Base-by-base conservation (phyloP, 2,113 vertebrate species). In the Dromaius novaehollandiae region DNA sequence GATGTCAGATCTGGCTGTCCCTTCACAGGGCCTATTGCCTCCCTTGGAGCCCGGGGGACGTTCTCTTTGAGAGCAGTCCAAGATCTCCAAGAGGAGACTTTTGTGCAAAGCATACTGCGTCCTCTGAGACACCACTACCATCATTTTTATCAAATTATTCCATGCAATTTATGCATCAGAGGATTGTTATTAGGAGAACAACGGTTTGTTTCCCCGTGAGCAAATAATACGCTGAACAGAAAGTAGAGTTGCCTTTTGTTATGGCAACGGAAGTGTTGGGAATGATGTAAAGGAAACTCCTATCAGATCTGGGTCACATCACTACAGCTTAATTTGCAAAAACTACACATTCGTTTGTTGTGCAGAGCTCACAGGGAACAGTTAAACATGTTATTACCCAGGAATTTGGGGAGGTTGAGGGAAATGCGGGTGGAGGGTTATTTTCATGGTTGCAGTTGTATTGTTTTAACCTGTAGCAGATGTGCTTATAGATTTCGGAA, bases 231-330 rank as follows among this genome's bases (percentile, higher is more conserved):
- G 9, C 86, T n/a, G 89, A 76, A 3, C 44, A 7, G 91, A 86
- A 38, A 89, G 88, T 55, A 48, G 85, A 90, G 85, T 13, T 56
- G 88, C 90, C 83, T 82, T 96, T 96, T 97, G 96, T 97, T 97
- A 93, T 97, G 95, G 95, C 95, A 97, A 97, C 94, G 8, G 82
- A 86, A 96, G 82, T 48, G 93, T 84, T 91, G 96, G 46, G 95
- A 46, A 40, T 97, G 97, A 97, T 94, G 97, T 95, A 20, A 97
- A 96, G 96, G 96, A 84, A 93, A 94, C 95, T 96, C 93, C 95
- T 95, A 64, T 96, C 94, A 82, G 95, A 78, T 86, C 95, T 96
- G 96, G 91, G 95, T 86, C 95, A 81, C 93, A 88, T 86, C 88
- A 69, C 64, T 12, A 2, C 56, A 3, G 87, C 85, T 64, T 32